These are phyloP conservation scores for Drosophila algonquin DNA, from an alignment of 2,888 invertebrate genomes.

Conservation along the genomic window DNA sequence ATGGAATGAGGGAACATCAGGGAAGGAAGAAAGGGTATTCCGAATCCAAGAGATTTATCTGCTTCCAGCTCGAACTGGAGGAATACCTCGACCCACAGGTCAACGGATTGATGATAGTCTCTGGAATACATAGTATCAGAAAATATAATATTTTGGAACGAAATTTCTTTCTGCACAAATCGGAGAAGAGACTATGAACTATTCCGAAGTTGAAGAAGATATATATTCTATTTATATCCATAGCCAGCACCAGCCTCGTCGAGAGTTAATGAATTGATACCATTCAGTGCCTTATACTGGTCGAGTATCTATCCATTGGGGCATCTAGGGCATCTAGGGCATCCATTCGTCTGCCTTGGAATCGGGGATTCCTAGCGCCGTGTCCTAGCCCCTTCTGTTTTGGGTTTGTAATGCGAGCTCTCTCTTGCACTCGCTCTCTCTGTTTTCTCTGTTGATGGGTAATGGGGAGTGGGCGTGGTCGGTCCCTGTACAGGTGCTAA, in stretches of 20 bases:
- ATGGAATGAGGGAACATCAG: neutral
- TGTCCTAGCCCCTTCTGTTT: constrained; percentile 10
- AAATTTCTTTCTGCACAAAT: too few relatives aligned
- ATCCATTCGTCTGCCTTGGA: constrained; percentile 5
- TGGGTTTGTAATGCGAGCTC: constrained; percentile 41
- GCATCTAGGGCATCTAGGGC: neutral
- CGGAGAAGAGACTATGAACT: too few relatives aligned
- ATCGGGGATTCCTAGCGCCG: neutral
- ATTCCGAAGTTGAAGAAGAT: too few relatives aligned
- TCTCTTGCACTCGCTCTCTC: neutral
- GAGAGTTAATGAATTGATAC: too few relatives aligned
- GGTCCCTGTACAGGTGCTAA: constrained; percentile 63
- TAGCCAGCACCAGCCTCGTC: too few relatives aligned
- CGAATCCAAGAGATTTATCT: neutral
- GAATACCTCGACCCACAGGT: too few relatives aligned
- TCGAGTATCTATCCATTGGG: too few relatives aligned
- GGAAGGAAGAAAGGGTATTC: neutral
- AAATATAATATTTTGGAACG: too few relatives aligned
- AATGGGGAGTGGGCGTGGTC: neutral
- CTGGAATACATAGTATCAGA: too few relatives aligned
- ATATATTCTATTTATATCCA: too few relatives aligned
- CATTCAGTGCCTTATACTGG: too few relatives aligned
- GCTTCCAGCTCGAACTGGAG: neutral
- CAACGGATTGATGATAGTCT: too few relatives aligned
- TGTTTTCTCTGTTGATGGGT: neutral